phyloP scores from a whole-genome alignment of 30 jellyfish, hydroid and myxozoan genomes.

The Aurelia coerulea region DNA sequence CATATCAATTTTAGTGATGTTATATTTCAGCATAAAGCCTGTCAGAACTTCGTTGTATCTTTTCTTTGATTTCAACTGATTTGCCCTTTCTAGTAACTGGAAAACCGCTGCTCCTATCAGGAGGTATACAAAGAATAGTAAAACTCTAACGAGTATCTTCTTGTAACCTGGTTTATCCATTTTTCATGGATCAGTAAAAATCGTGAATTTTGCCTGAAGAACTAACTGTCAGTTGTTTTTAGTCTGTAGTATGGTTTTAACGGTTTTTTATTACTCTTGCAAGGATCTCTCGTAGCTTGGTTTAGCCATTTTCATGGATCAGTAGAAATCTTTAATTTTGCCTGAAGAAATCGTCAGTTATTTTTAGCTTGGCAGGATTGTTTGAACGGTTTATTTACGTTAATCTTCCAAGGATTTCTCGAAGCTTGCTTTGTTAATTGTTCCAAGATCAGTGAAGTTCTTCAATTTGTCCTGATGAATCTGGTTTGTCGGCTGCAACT shows the following conservation, averaged over 20 bases:
- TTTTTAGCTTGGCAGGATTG: too few relatives aligned
- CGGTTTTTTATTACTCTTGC: neutral
- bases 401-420: too few relatives aligned
- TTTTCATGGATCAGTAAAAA: neutral
- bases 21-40: constrained; percentile 13
- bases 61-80: neutral
- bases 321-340: too few relatives aligned
- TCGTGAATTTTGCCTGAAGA: neutral
- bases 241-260: too few relatives aligned
- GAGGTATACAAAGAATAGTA: neutral
- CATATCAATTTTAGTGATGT: constrained; percentile 34
- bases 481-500: too few relatives aligned
- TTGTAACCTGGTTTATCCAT: constrained; percentile 20
- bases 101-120: constrained; percentile 50
- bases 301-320: neutral
- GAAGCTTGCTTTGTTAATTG: too few relatives aligned
- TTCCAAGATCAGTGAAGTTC: too few relatives aligned
- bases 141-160: constrained; percentile 7
- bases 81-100: constrained; percentile 31
- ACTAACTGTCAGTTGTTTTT: too few relatives aligned
- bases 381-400: too few relatives aligned
- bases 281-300: constrained; percentile 10
- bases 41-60: neutral
- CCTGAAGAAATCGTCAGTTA: too few relatives aligned
- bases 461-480: too few relatives aligned